These are phyloP conservation scores for Brachirus orientalis DNA, from an alignment of 2,113 vertebrate species.

Conservation along the genomic window DNA sequence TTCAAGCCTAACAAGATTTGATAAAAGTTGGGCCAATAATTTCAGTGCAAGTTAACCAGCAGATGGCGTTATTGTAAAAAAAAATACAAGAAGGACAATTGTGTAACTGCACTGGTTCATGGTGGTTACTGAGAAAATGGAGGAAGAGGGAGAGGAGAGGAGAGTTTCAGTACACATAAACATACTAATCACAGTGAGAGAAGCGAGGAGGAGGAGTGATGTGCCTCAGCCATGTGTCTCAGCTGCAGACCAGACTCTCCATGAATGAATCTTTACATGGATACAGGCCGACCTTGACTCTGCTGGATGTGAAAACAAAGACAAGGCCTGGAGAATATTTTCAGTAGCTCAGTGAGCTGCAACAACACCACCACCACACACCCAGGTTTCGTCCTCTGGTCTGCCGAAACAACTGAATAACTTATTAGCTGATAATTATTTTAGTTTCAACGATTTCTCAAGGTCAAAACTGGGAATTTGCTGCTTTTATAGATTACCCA, in stretches of 20 bases:
- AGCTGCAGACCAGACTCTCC: constrained; percentile 5
- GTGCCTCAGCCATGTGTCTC: constrained; percentile 20
- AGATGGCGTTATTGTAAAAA: constrained; percentile 24
- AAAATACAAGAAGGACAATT: constrained; percentile 12
- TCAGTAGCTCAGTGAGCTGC: background rate
- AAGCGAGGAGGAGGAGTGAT: background rate
- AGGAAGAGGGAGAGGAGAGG: background rate
- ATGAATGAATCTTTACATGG: constrained; percentile 52
- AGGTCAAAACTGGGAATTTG: too few species aligned
- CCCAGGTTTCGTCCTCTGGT: background rate
- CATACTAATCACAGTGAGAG: background rate
- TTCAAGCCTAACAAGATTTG: too few species aligned
- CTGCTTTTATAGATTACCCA: too few species aligned
- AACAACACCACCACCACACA: background rate
- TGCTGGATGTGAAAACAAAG: constrained; percentile 25
- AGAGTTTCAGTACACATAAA: too few species aligned
- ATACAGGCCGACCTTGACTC: constrained; percentile 7
- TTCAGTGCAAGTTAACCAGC: constrained; percentile 23
- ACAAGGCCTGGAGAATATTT: background rate
- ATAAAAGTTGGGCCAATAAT: too few species aligned
- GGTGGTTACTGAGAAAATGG: constrained; percentile 14
- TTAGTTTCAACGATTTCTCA: too few species aligned
- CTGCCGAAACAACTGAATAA: too few species aligned
- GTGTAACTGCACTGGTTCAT: constrained; percentile 3
- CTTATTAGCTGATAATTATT: too few species aligned